Evolutionary conservation across 2,797 vertebrate species (phyloP), one percentile per base, ranked within the genome.

Genomic region (Odontamblyopus rebecca): DNA sequence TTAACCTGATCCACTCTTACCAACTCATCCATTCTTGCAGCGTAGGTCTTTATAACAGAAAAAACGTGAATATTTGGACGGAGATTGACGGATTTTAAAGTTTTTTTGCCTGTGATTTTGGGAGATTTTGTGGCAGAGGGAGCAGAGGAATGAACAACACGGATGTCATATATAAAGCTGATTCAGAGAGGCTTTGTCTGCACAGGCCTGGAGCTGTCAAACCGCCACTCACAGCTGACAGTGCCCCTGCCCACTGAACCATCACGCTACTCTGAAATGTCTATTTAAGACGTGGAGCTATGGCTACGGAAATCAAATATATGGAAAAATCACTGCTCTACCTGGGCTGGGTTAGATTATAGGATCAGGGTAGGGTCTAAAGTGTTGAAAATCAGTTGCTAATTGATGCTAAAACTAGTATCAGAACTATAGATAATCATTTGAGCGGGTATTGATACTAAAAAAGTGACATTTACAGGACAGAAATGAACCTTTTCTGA

Each of bases 1-100:
- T 48, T 48, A 48, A 15, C 44, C 13, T 13, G 44, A 13, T 48
- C 44, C 16, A 15, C 15, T 15, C 3, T 5, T 16, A 15, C 3
- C 2, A 15, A 16, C 44, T 48, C 16, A 15, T 3, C 12, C 44
- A 15, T 48, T 48, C 44, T 23, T 57, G 23, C 11, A 26, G 11
- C 0, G 23, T 12, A 26, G 54, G 54, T 1, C 23, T 15, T 13
- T 29, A 29, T 19, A 32, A 30, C 18, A 18, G 61, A 3, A 78
- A 80, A 83, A 81, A 73, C 79, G 87, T 88, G 80, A 89, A 87
- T 86, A 13, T 76, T 38, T 38, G 71, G 64, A 68, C 16, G 79
- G 70, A 75, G 84, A 80, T 76, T 76, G 81, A 80, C 66, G 76
- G 76, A 67, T 27, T 86, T 84, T 63, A 4, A 74, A 61, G 61